Evolutionary conservation across 2,113 vertebrate species (phyloP).

Genomic region (Pygoscelis antarcticus): DNA sequence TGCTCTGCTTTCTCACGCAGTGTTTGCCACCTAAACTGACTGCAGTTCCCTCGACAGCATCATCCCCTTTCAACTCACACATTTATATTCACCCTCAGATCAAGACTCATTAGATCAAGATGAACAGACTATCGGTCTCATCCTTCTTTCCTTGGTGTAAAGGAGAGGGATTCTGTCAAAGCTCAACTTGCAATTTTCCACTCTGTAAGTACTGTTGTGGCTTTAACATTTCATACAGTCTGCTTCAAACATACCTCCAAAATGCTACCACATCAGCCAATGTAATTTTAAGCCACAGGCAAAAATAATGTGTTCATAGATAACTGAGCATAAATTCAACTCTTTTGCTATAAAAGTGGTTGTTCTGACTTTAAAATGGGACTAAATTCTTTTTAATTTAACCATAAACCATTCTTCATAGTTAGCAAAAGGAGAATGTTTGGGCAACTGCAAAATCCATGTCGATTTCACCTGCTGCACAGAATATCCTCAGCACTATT

Average conservation of each 20-base stretch:
- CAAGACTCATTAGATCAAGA: no score
- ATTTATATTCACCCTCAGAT: neutral
- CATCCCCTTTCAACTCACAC: neutral
- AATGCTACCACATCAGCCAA: neutral
- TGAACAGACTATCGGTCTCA: no score
- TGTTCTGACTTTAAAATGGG: neutral
- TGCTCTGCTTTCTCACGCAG: neutral
- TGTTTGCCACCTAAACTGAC: neutral
- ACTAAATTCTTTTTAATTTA: neutral
- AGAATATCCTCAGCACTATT: constrained; percentile 40
- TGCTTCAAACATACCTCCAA: neutral
- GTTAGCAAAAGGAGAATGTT: neutral
- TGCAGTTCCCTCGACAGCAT: neutral
- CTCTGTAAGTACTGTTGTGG: neutral
- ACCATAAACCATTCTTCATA: neutral
- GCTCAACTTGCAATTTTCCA: neutral
- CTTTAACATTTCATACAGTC: neutral
- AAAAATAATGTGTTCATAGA: neutral
- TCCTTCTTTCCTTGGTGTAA: neutral
- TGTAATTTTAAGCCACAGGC: neutral
- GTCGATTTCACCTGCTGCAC: neutral
- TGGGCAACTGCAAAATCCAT: neutral
- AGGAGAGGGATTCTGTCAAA: neutral
- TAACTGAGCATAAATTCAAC: neutral
- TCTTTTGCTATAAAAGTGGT: neutral